These are phyloP conservation scores for Lethenteron camtschaticum DNA, from an alignment of 2,113 vertebrate genomes.

Conservation along the genomic window DNA sequence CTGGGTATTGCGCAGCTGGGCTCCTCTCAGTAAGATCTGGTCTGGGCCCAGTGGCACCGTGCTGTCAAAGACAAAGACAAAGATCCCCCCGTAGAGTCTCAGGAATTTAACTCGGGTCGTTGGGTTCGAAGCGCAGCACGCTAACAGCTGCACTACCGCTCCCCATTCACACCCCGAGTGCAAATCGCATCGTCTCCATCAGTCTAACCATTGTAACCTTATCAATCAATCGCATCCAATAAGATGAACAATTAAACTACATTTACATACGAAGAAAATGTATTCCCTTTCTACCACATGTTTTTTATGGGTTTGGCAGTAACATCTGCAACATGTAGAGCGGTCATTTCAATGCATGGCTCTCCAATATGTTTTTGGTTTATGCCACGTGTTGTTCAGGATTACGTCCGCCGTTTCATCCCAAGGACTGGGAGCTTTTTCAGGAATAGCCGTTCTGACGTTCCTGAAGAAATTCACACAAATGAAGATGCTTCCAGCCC, in stretches of 20 bases:
- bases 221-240: neutral
- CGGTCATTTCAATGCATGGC: too few relatives aligned
- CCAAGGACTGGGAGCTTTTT: too few relatives aligned
- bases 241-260: neutral
- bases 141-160: neutral
- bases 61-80: conserved; percentile 19
- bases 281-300: neutral
- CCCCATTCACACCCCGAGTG: neutral
- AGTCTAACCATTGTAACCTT: neutral
- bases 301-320: neutral
- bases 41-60: conserved; percentile 69
- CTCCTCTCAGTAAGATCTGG: conserved; percentile 83
- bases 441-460: too few relatives aligned
- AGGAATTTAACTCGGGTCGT: neutral
- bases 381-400: too few relatives aligned
- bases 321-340: too few relatives aligned
- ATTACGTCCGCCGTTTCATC: too few relatives aligned
- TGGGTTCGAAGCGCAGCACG: neutral
- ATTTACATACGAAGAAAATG: neutral
- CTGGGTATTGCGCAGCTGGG: conserved; percentile 85
- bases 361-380: too few relatives aligned
- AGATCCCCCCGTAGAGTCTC: neutral
- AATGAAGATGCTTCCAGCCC: too few relatives aligned
- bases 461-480: too few relatives aligned
- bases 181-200: neutral